These are phyloP conservation scores for Xestia rhomboidea DNA, from an alignment of 2,888 invertebrate genomes.

Conservation along the genomic window DNA sequence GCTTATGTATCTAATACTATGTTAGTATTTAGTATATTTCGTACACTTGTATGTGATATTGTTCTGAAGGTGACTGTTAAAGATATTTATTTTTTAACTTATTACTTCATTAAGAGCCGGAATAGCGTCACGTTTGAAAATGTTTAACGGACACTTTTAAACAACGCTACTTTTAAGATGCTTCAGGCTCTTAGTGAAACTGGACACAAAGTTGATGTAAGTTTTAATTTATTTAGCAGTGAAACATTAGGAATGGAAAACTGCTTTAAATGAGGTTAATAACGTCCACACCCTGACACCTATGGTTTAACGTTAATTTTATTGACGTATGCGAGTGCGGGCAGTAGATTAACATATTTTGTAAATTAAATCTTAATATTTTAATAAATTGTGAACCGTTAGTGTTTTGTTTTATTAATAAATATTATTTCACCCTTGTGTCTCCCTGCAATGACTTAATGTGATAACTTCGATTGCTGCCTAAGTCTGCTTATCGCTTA, in stretches of 20 bases:
- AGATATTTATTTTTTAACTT: slow-evolving; percentile 63
- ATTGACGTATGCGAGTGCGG: not conserved
- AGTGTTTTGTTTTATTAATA: slow-evolving; percentile 33
- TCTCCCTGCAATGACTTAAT: not conserved
- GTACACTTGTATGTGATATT: slow-evolving; percentile 58
- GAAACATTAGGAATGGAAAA: slow-evolving; percentile 21
- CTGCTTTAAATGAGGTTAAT: slow-evolving; percentile 46
- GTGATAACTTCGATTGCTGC: not conserved
- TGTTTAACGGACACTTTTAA: not conserved
- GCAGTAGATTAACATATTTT: slow-evolving; percentile 29
- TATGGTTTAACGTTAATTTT: not conserved
- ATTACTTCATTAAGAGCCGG: slow-evolving; percentile 67
- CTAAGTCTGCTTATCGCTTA: not conserved
- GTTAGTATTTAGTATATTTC: slow-evolving; percentile 57
- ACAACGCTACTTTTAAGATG: slow-evolving; percentile 19
- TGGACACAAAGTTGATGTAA: slow-evolving; percentile 55
- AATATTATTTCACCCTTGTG: not conserved
- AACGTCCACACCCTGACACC: slow-evolving; percentile 5
- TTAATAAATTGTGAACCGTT: slow-evolving; percentile 56
- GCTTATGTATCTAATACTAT: slow-evolving; percentile 48
- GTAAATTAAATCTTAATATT: slow-evolving; percentile 44
- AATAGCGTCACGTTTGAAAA: slow-evolving; percentile 30
- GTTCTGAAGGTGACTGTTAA: slow-evolving; percentile 66
- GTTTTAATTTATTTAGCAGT: slow-evolving; percentile 62
- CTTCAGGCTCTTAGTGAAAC: slow-evolving; percentile 62